Percentiles rank a stretch among this genome's conserved stretches.
phyloP scores from a whole-genome alignment of 2,113 vertebrate genomes.

The Pollimyrus isidori region DNA sequence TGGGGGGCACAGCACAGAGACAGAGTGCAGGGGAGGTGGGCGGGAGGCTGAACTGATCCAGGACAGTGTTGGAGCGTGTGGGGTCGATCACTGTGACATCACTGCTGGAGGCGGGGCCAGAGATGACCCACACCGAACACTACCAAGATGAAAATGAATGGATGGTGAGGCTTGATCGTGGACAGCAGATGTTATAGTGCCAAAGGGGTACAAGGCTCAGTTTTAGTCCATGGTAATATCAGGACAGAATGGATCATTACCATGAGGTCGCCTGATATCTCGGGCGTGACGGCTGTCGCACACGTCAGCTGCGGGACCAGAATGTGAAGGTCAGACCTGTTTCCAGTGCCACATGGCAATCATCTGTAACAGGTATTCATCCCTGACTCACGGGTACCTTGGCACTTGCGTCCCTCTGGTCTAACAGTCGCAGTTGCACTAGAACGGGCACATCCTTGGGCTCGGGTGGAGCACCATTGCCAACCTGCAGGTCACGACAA shows the following conservation, averaged over 20 bases:
- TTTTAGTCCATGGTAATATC: not conserved
- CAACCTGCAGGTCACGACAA: conserved; percentile 34
- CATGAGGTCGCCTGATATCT: conserved; percentile 58
- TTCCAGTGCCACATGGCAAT: too few species aligned
- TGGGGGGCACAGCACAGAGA: conserved; percentile 61
- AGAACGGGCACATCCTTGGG: conserved; percentile 62
- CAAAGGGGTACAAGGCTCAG: not conserved
- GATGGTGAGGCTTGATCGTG: conserved; percentile 1
- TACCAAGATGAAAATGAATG: conserved; percentile 34
- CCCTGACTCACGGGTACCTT: conserved; percentile 50
- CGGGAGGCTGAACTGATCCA: conserved; percentile 67
- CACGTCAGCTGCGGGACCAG: conserved; percentile 50
- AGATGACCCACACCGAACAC: conserved; percentile 66
- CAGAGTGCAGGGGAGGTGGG: conserved; percentile 65
- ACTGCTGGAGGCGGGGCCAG: conserved; percentile 62
- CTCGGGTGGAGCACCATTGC: conserved; percentile 42
- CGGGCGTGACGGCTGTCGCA: conserved; percentile 57
- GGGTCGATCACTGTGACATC: conserved; percentile 67
- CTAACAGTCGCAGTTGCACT: conserved; percentile 62
- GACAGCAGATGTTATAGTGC: conserved; percentile 5
- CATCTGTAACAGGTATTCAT: not conserved
- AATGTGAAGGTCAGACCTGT: not conserved
- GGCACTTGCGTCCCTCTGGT: conserved; percentile 69
- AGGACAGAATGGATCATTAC: conserved; percentile 38
- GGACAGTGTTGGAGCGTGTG: conserved; percentile 61